phyloP scores from a whole-genome alignment of 2,113 vertebrate species.

The Eonycteris spelaea region DNA sequence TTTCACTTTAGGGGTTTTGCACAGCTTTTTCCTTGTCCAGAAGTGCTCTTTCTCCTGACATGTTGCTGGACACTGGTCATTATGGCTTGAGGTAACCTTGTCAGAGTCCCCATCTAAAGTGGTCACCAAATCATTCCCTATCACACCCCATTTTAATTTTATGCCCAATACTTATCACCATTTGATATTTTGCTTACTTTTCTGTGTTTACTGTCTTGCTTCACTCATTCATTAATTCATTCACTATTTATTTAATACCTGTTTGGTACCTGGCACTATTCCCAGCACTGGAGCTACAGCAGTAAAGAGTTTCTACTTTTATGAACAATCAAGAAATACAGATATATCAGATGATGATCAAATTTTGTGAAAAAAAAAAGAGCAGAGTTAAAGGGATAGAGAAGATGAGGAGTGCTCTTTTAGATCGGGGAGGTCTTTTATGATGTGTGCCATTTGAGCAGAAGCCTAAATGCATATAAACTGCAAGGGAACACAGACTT shows the following conservation, averaged over 20 bases:
- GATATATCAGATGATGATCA: background rate
- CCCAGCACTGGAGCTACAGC: background rate
- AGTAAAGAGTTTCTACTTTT: background rate
- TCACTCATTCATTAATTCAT: background rate
- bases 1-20: background rate
- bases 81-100: background rate
- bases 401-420: background rate
- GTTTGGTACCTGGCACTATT: background rate
- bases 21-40: background rate
- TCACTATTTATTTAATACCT: background rate
- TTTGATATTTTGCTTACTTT: background rate
- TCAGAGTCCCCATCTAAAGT: background rate
- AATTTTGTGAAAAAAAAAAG: background rate
- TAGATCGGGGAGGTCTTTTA: background rate
- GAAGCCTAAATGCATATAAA: background rate
- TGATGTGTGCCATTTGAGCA: background rate
- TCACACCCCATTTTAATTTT: background rate
- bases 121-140: background rate
- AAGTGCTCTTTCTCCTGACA: background rate
- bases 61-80: background rate
- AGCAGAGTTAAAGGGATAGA: background rate
- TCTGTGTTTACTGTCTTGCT: background rate
- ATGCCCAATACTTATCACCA: background rate
- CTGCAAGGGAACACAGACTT: background rate
- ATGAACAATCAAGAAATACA: background rate